Conservation (phyloP, 2,888 invertebrate genomes). For the Pterobdella sp. region DNA sequence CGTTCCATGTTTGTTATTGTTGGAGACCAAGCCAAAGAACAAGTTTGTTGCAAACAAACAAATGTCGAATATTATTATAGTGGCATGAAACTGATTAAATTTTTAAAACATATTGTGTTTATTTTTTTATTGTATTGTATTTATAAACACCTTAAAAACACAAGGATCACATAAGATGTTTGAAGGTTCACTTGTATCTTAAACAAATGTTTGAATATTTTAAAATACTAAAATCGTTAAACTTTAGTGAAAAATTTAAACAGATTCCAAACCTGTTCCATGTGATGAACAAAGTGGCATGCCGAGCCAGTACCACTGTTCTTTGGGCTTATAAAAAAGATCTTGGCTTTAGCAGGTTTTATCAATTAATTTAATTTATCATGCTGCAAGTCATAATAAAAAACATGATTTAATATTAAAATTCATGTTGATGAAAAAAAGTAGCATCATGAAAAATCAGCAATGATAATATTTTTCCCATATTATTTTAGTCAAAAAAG, state of each 20-base stretch:
- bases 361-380: neutral
- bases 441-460: too few species aligned
- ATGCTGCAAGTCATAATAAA: too few species aligned
- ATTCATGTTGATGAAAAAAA: too few species aligned
- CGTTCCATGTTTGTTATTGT: constrained; percentile 88
- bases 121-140: neutral
- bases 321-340: constrained; percentile 98
- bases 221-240: too few species aligned
- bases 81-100: too few species aligned
- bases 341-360: constrained; percentile 71
- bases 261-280: constrained; percentile 71
- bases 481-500: constrained; percentile 66
- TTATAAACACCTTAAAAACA: neutral
- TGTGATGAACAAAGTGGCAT: constrained; percentile 86
- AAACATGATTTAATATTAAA: too few species aligned
- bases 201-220: too few species aligned
- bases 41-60: constrained; percentile 57
- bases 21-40: constrained; percentile 90
- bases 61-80: neutral
- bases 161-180: too few species aligned
- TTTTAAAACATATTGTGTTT: neutral
- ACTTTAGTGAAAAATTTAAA: neutral
- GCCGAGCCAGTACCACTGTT: constrained; percentile 84
- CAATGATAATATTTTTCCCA: too few species aligned
- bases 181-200: too few species aligned